Base-by-base conservation (phyloP, 2,113 vertebrate genomes). In the Antechinus stuartii region DNA sequence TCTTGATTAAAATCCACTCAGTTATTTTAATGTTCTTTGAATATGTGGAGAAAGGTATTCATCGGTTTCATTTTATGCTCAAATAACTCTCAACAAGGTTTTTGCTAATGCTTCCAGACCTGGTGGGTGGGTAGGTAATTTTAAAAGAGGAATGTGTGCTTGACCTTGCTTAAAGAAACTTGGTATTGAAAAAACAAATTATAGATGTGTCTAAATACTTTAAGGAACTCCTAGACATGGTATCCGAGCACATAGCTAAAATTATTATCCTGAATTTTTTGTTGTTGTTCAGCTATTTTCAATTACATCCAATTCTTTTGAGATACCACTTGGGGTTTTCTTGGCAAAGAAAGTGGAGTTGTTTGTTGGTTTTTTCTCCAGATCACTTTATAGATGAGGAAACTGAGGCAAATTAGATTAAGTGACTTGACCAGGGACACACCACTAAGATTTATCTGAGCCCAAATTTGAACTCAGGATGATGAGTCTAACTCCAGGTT, bases 1-100 rank as follows among this genome's bases (percentile, higher is more conserved):
- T 76, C 61, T 76, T 76, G 61, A 76, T 76, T 76, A 76, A 76
- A 76, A 76, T n/a, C 61, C 61, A 76, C 61, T 76, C 61, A n/a
- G 61, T 35, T 76, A 76, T 76, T 76, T 76, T 76, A 76, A 76
- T 76, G 61, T 76, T 76, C 61, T 76, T 76, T 76, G 61, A 76
- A 76, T 76, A n/a, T 76, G 35, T 76, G 61, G 61, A 76, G 61
- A 76, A 76, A 76, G 61, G 61, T 76, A 76, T n/a, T 76, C 61
- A n/a, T 76, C 35, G n/a, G 35, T 19, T 76, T 76, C 35, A 76
- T 76, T 76, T 76, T 76, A n/a, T 76, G 61, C 61, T 76, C 61
- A 76, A 76, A 76, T 76, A 76, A 76, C 4, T 76, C 61, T 76
- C 61, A 76, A 76, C 30, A n/a, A 76, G 61, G 12, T 76, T 76